phyloP scores from a whole-genome alignment of 2,113 vertebrate genomes.

The Platichthys flesus region DNA sequence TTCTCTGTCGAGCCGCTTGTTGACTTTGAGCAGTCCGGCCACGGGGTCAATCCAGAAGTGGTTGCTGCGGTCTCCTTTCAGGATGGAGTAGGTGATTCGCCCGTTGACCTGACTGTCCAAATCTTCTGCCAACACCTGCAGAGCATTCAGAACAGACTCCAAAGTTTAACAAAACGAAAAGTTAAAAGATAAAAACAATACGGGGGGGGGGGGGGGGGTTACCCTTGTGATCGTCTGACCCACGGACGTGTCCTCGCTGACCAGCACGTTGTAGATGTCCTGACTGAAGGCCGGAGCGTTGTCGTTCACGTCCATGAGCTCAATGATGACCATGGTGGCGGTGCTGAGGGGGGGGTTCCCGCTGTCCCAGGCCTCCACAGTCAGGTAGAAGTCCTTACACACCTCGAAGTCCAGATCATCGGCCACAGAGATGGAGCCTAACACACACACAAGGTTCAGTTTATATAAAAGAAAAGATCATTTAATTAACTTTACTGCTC shows the following conservation, averaged over 20 bases:
- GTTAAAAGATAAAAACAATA: accelerated
- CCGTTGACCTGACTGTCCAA: conserved; percentile 93
- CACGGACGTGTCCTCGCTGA: conserved; percentile 90
- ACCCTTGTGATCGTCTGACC: conserved; percentile 91
- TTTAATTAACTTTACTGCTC: no score
- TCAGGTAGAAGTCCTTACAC: conserved; percentile 93
- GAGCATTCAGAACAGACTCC: neutral
- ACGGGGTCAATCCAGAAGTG: conserved; percentile 93
- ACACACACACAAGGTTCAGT: neutral
- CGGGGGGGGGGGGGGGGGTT: conserved; percentile 5
- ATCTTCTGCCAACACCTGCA: conserved; percentile 93
- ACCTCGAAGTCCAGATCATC: conserved; percentile 93
- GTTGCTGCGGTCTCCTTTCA: conserved; percentile 90
- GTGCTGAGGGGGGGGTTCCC: conserved; percentile 91
- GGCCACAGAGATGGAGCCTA: conserved; percentile 90
- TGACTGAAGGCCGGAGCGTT: conserved; percentile 92
- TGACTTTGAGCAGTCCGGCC: conserved; percentile 92
- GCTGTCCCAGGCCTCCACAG: conserved; percentile 93
- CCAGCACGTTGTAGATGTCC: conserved; percentile 89
- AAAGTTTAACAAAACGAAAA: no score
- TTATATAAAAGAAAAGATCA: neutral
- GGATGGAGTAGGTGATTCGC: conserved; percentile 91
- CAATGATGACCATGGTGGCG: conserved; percentile 89
- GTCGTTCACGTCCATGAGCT: conserved; percentile 95
- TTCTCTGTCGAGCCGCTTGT: conserved; percentile 95